phyloP scores from a whole-genome alignment of 2,888 invertebrate species.

The Megastigmus dorsalis region DNA sequence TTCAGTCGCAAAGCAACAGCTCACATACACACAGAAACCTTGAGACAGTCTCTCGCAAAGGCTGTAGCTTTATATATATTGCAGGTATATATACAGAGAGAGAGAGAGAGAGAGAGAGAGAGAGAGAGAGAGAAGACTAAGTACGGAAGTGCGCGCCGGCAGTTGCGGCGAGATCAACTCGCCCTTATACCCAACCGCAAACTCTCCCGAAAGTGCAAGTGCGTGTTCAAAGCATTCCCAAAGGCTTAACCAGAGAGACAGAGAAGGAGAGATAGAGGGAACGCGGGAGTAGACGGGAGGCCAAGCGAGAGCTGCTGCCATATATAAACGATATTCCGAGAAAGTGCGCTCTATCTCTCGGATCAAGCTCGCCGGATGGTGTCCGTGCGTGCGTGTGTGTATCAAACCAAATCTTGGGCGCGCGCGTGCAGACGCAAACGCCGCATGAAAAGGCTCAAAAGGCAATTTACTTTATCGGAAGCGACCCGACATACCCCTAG shows the following conservation, averaged over 20 bases:
- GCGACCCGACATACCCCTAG: too few species aligned
- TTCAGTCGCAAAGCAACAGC: too few species aligned
- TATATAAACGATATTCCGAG: neutral
- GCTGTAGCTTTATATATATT: too few species aligned
- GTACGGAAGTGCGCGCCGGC: neutral
- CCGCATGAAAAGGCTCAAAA: neutral
- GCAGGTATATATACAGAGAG: too few species aligned
- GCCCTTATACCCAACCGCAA: neutral
- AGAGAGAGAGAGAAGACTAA: neutral
- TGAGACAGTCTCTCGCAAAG: too few species aligned
- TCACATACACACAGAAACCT: too few species aligned
- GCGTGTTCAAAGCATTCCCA: constrained; percentile 18
- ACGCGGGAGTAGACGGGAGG: neutral
- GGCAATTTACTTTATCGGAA: neutral
- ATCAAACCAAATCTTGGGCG: too few species aligned
- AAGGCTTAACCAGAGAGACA: neutral
- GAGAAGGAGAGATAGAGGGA: neutral
- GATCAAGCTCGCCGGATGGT: neutral
- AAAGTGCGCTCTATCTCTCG: neutral
- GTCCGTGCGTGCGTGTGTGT: neutral
- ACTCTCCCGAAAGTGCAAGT: constrained; percentile 32
- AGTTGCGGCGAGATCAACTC: constrained; percentile 2
- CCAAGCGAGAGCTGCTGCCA: neutral
- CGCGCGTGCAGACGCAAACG: neutral
- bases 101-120: neutral